Evolutionary conservation across 2,888 invertebrate genomes (phyloP).

Genomic region (Zygothrica quintamaculata): DNA sequence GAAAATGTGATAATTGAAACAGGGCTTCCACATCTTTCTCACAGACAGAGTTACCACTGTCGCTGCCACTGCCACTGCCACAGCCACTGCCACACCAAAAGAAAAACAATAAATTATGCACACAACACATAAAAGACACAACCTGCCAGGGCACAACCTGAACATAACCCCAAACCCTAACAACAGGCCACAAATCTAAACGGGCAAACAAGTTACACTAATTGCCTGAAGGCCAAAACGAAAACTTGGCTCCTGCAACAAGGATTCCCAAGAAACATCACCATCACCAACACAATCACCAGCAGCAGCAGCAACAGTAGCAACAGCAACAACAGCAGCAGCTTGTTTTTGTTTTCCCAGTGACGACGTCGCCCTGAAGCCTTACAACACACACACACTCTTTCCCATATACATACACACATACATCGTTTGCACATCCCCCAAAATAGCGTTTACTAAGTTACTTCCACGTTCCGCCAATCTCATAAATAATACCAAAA

Average conservation of each 20-base stretch:
- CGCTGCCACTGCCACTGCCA: too few relatives aligned
- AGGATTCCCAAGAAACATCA: constrained; percentile 28
- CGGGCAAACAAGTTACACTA: constrained; percentile 55
- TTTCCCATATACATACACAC: background rate
- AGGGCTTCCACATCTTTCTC: constrained; percentile 57
- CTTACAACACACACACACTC: constrained; percentile 35
- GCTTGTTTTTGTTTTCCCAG: constrained; percentile 67
- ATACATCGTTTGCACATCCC: constrained; percentile 36
- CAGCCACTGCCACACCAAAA: too few relatives aligned
- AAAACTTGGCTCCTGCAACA: constrained; percentile 39
- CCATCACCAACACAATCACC: background rate
- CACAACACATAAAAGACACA: constrained; percentile 74
- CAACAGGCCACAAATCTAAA: constrained; percentile 57
- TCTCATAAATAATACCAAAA: constrained; percentile 84
- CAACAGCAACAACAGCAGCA: constrained; percentile 36
- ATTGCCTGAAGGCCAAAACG: constrained; percentile 63
- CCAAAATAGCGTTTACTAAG: constrained; percentile 37
- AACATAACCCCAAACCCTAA: constrained; percentile 38
- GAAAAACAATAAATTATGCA: constrained; percentile 74
- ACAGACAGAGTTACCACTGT: constrained; percentile 41
- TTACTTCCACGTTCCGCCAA: constrained; percentile 76
- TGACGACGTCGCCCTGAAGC: constrained; percentile 49
- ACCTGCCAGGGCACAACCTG: constrained; percentile 54
- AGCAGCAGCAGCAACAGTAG: constrained; percentile 16
- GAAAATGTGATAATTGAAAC: constrained; percentile 71